A percentile compares a stretch with the other conserved stretches of the same genome.
Conservation (phyloP, 2,113 vertebrate species). For the Melanerpes aurifrons region DNA sequence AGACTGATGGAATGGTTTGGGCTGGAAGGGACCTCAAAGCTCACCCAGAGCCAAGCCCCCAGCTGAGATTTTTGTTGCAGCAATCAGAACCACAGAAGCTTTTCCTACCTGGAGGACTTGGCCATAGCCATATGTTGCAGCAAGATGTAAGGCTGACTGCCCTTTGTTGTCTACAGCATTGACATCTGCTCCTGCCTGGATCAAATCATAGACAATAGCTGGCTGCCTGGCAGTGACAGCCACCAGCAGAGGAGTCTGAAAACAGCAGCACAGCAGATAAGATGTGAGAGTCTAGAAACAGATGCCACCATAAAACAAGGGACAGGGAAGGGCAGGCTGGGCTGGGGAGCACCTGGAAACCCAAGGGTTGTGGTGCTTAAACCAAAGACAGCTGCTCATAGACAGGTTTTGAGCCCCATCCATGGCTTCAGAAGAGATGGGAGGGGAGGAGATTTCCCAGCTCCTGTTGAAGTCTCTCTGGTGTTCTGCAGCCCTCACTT, state of each 20-base stretch:
- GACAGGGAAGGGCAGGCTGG: neutral
- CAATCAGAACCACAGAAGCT: neutral
- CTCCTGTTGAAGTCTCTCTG: neutral
- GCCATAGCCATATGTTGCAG: constrained; percentile 49
- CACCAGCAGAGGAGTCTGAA: constrained; percentile 71
- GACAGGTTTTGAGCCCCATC: neutral
- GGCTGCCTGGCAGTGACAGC: constrained; percentile 67
- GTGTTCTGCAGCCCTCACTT: neutral
- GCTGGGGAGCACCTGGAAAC: neutral
- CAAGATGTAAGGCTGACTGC: constrained; percentile 63
- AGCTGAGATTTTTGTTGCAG: neutral
- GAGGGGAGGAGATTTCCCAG: neutral
- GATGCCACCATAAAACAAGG: neutral
- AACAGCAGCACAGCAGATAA: neutral
- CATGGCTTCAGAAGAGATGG: fast-evolving
- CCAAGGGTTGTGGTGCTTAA: fast-evolving
- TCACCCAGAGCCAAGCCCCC: no score
- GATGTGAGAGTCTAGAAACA: neutral
- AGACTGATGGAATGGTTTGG: no score
- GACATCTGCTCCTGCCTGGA: constrained; percentile 64
- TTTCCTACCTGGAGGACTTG: constrained; percentile 67
- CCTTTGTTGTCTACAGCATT: constrained; percentile 67
- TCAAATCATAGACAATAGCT: constrained; percentile 64
- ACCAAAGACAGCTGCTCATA: neutral
- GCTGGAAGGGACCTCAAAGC: no score